Percentiles rank a stretch among this genome's conserved stretches.
Conservation (phyloP, 2,888 invertebrate species). For the Drosophila stalkeri region DNA sequence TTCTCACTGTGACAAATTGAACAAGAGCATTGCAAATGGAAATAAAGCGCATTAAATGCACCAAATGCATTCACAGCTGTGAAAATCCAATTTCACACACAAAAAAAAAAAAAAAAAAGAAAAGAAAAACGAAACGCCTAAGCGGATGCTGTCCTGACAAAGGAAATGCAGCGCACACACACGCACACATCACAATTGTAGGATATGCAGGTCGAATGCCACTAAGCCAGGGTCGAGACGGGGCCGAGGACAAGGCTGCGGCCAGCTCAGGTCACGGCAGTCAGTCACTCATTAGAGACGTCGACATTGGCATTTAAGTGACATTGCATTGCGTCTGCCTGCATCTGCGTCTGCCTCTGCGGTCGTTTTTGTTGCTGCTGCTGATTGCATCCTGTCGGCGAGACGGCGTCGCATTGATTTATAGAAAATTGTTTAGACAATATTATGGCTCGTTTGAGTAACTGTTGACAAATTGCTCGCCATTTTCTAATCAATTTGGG, state of each 20-base stretch:
- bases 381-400: slow-evolving; percentile 27
- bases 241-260: neutral
- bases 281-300: slow-evolving; percentile 46
- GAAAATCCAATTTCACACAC: slow-evolving; percentile 72
- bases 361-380: slow-evolving; percentile 40
- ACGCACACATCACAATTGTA: slow-evolving; percentile 30
- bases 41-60: slow-evolving; percentile 68
- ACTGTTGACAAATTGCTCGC: slow-evolving; percentile 69
- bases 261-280: slow-evolving; percentile 35
- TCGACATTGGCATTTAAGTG: slow-evolving; percentile 61
- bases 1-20: slow-evolving; percentile 37
- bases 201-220: slow-evolving; percentile 46
- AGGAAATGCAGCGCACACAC: slow-evolving; percentile 26
- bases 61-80: slow-evolving; percentile 65
- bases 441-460: slow-evolving; percentile 64
- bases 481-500: slow-evolving; percentile 70
- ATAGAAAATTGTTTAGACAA: slow-evolving; percentile 72
- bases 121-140: slow-evolving; percentile 39
- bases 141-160: slow-evolving; percentile 71
- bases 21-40: slow-evolving; percentile 30
- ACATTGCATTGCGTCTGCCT: slow-evolving; percentile 49
- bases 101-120: neutral
- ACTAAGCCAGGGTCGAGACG: slow-evolving; percentile 26
- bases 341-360: neutral
- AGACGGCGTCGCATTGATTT: slow-evolving; percentile 34